Evolutionary conservation across 2,888 invertebrate species (phyloP), one percentile per base, ranked within the genome.

Genomic region (Sicus ferrugineus): DNA sequence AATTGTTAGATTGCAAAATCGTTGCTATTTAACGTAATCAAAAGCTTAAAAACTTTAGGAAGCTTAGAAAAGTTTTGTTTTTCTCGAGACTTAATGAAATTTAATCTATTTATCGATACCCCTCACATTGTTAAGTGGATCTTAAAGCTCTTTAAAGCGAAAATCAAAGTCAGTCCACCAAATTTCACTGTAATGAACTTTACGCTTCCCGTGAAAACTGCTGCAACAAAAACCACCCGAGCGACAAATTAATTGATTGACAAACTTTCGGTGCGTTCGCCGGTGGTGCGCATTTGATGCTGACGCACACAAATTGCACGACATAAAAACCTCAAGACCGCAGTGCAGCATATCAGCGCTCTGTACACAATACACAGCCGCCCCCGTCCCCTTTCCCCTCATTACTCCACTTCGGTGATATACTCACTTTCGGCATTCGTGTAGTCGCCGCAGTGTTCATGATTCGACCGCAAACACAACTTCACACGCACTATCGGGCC

Each of bases 381-480:
- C 52, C 46, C 19, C 23, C 54, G 2, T 4, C 52, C 0, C 16
- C 5, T 1, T 1, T 3, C 59, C 42, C 54, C 34, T 1, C 30
- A 28, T 16, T 28, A 5, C 64, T 56, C 42, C 1, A 54, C n/a
- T 48, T 3, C 34, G 14, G 9, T 31, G 6, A 5, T 62, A 59
- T 76, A 90, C 93, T 92, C 83, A 94, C 93, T 90, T 80, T 94
- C 93, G 30, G 95, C 95, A 80, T 93, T 92, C 0, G 91, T 89
- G 83, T 92, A 93, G 52, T 93, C 93, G 34, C 95, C 93, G 85
- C 95, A 95, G 75, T 92, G 91, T 69, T 94, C 92, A 66, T 90
- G 90, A 82, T 93, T 93, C 58, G 91, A 90, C 77, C 92, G 89
- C 65, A 96, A 87, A 78, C 96, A 96, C 42, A 96, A 87, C 77